These are phyloP conservation scores for Heteronetta atricapilla DNA, from an alignment of 2,113 vertebrate genomes.

Conservation along the genomic window DNA sequence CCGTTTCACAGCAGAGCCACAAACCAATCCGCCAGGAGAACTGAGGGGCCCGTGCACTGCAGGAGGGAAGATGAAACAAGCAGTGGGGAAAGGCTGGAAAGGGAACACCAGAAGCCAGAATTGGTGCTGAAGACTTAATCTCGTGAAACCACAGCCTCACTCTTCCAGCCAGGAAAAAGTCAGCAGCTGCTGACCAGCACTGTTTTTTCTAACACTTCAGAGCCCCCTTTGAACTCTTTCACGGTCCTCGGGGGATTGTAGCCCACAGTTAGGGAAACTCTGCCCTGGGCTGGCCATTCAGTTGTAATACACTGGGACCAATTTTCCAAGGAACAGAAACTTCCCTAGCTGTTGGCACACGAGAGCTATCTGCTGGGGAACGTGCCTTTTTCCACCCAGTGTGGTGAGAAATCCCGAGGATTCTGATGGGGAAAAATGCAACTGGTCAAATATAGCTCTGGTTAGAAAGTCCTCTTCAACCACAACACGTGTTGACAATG, in stretches of 20 bases:
- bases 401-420: background rate
- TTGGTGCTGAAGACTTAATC: slow-evolving; percentile 63
- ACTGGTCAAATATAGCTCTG: slow-evolving; percentile 31
- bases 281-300: background rate
- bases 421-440: background rate
- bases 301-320: background rate
- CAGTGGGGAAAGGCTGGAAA: slow-evolving; percentile 33
- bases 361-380: background rate
- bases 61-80: slow-evolving; percentile 54
- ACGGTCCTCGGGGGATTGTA: background rate
- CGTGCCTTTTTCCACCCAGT: background rate
- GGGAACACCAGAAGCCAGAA: slow-evolving; percentile 56
- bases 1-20: slow-evolving; percentile 51
- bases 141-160: slow-evolving; percentile 54
- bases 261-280: slow-evolving; percentile 16
- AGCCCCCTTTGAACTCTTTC: slow-evolving; percentile 48
- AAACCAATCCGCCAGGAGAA: slow-evolving; percentile 30
- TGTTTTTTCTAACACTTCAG: slow-evolving; percentile 50
- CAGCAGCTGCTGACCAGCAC: slow-evolving; percentile 62
- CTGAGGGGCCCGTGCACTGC: slow-evolving; percentile 29
- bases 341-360: background rate
- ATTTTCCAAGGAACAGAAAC: background rate
- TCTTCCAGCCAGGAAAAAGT: slow-evolving; percentile 63
- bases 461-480: background rate
- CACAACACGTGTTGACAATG: background rate